phyloP scores from a whole-genome alignment of 2,797 vertebrate genomes.

The Miichthys miiuy region DNA sequence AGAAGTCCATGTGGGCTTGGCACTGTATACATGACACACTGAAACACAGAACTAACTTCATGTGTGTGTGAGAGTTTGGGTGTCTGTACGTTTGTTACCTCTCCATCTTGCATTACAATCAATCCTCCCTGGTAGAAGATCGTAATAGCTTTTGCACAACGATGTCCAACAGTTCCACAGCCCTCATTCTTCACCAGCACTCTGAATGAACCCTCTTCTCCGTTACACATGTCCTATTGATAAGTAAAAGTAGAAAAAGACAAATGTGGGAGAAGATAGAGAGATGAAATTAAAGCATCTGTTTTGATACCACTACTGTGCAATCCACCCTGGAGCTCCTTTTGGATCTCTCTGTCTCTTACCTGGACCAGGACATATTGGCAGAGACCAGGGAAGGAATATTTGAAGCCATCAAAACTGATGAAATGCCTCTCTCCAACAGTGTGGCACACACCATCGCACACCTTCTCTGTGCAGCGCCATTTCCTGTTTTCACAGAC shows the following conservation, averaged over 20 bases:
- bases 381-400: slow-evolving; percentile 93
- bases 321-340: neutral
- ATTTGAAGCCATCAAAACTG: slow-evolving; percentile 94
- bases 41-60: neutral
- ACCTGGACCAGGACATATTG: slow-evolving; percentile 97
- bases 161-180: slow-evolving; percentile 89
- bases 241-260: slow-evolving; percentile 8
- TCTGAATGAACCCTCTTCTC: slow-evolving; percentile 89
- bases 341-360: slow-evolving; percentile 57
- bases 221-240: slow-evolving; percentile 90
- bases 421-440: slow-evolving; percentile 93
- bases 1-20: neutral
- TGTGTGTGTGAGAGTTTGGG: neutral
- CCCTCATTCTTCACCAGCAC: slow-evolving; percentile 94
- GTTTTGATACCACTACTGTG: neutral
- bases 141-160: slow-evolving; percentile 90
- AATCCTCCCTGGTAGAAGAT: slow-evolving; percentile 90
- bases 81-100: slow-evolving; percentile 77
- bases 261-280: neutral
- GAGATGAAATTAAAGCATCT: neutral
- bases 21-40: neutral
- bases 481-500: slow-evolving; percentile 92
- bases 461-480: slow-evolving; percentile 89
- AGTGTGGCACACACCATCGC: slow-evolving; percentile 90
- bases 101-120: slow-evolving; percentile 88